phyloP scores from a whole-genome alignment of 2,888 invertebrate species.

The Xestia rhomboidea region DNA sequence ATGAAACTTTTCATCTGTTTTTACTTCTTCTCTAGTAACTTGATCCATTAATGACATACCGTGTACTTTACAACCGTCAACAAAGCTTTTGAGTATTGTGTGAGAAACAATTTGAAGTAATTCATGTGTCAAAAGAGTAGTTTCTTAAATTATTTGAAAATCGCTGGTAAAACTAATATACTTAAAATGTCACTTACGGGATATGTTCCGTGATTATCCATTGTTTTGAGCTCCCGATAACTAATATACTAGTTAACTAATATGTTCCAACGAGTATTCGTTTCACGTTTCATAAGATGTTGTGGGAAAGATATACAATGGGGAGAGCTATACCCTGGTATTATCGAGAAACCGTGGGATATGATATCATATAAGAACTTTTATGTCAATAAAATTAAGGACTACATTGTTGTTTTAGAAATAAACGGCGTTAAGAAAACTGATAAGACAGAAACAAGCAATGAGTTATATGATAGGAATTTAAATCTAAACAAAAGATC shows the following conservation, averaged over 20 bases:
- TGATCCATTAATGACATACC: neutral
- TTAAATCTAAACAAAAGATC: neutral
- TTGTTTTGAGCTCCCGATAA: too few relatives aligned
- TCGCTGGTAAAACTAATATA: constrained; percentile 41
- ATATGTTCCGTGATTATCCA: too few relatives aligned
- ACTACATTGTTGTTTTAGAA: constrained; percentile 29
- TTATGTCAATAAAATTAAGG: constrained; percentile 38
- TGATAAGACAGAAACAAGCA: too few relatives aligned
- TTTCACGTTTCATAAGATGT: constrained; percentile 57
- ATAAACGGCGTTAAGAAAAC: constrained; percentile 2
- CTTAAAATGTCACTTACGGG: too few relatives aligned
- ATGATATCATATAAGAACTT: constrained; percentile 45
- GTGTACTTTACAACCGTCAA: neutral
- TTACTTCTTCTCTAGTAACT: neutral
- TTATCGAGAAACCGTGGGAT: constrained; percentile 66
- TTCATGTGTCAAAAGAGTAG: neutral
- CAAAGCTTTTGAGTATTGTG: neutral
- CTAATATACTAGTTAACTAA: too few relatives aligned
- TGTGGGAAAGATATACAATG: constrained; percentile 65
- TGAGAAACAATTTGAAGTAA: constrained; percentile 17
- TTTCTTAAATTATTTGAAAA: constrained; percentile 30
- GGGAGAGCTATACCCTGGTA: constrained; percentile 53
- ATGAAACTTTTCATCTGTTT: neutral
- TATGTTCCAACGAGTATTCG: constrained; percentile 52
- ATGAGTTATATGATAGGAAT: neutral